These are phyloP conservation scores for Pterobdella sp. DNA, from an alignment of 2,888 invertebrate genomes.

Conservation along the genomic window DNA sequence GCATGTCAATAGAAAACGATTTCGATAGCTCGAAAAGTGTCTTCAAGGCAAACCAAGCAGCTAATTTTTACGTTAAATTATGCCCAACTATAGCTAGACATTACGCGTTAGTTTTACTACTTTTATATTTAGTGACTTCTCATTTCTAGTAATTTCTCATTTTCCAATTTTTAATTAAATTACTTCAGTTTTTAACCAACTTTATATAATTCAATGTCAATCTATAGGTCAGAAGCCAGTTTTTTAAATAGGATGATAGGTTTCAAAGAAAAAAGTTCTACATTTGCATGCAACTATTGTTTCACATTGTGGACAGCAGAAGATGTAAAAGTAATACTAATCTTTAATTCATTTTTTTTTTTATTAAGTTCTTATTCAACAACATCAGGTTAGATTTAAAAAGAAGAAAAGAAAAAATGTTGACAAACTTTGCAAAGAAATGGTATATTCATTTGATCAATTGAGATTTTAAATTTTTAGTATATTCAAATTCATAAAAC, in stretches of 20 bases:
- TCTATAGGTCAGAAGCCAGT: conserved; percentile 13
- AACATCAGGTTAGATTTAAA: too few relatives aligned
- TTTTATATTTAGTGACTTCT: neutral
- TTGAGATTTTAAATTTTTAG: neutral
- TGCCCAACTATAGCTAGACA: conserved; percentile 15
- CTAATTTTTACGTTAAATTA: conserved; percentile 15
- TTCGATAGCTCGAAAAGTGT: conserved; percentile 7
- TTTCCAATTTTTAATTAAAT: neutral
- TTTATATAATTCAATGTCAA: neutral
- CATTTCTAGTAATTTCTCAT: too few relatives aligned
- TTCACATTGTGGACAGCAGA: conserved; percentile 8
- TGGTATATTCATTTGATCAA: neutral
- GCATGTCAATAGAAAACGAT: conserved; percentile 6
- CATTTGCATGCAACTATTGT: conserved; percentile 9
- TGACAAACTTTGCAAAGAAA: too few relatives aligned
- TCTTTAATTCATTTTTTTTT: neutral
- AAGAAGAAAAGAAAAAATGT: too few relatives aligned
- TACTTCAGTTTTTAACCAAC: neutral
- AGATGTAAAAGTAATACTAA: conserved; percentile 10
- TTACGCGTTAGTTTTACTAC: conserved; percentile 25
- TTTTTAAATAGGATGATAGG: neutral
- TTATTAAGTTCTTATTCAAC: neutral
- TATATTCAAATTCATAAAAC: too few relatives aligned
- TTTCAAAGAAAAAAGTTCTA: conserved; percentile 24
- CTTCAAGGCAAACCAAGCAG: conserved; percentile 9